Conservation (phyloP, 2,888 invertebrate genomes). For the Caenorhabditis sp. region DNA sequence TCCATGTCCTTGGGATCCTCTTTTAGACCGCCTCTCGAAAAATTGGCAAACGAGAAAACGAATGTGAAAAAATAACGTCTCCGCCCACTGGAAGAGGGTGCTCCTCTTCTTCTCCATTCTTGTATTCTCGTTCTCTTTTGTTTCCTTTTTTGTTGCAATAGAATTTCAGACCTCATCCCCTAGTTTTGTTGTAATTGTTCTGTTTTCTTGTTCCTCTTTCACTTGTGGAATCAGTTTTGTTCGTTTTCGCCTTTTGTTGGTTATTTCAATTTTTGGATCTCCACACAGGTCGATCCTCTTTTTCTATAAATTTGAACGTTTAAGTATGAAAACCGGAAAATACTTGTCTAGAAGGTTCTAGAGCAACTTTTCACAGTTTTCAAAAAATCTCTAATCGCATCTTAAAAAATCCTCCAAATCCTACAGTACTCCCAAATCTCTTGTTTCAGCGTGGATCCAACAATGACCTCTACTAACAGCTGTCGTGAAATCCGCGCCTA, state of each 20-base stretch:
- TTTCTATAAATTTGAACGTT: background rate
- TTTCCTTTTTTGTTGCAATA: conserved; percentile 2
- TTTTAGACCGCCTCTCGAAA: conserved; percentile 33
- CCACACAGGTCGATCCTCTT: background rate
- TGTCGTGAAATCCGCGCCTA: conserved; percentile 74
- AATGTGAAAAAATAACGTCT: conserved; percentile 42
- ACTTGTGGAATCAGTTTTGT: background rate
- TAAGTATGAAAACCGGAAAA: no score
- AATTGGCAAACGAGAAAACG: conserved; percentile 15
- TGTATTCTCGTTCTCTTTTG: conserved; percentile 2
- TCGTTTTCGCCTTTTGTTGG: background rate
- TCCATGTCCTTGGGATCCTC: conserved; percentile 4
- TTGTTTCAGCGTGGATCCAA: conserved; percentile 39
- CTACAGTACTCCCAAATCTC: no score
- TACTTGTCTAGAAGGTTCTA: no score
- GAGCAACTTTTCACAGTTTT: no score
- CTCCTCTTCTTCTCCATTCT: conserved; percentile 27
- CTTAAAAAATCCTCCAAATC: no score
- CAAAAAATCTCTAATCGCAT: no score
- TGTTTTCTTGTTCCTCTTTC: background rate
- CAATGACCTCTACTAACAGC: conserved; percentile 30
- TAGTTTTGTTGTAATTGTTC: conserved; percentile 33
- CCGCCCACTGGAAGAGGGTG: conserved; percentile 42
- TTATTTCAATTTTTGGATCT: background rate
- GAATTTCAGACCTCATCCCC: conserved; percentile 30